Evolutionary conservation across 2,113 vertebrate genomes (phyloP), one percentile per base, ranked within the genome.

Genomic region (Ariopsis seemanni): DNA sequence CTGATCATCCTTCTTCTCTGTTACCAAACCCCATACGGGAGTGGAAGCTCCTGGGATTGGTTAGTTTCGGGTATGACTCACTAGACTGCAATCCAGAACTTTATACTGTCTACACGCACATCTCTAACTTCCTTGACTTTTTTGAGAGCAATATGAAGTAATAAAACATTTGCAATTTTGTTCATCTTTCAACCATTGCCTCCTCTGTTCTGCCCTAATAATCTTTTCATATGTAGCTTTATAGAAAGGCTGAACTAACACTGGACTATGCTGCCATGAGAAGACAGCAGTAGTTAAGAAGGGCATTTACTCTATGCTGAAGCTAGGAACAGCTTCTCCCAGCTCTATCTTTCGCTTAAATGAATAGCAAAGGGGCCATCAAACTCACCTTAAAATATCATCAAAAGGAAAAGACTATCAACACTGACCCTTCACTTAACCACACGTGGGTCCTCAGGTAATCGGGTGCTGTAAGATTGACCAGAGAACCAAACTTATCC

Each of bases 41-140:
- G 78, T 99, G 98, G 98, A 96, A 96, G 85, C 96, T 99, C 74
- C 91, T 98, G 91, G 98, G 98, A 77, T 93, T 99, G 91, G 98
- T 99, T 87, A 99, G 97, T 94, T 99, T 98, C 93, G 98, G 98
- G 85, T 97, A 99, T 18, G 97, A 98, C 85, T 97, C 98, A 85
- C 97, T 96, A 86, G 95, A 95, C 22, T 99, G 98, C 89, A 94
- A 95, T 85, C 95, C 96, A 25, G 93, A 96, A 87, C 97, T 99
- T 74, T 97, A 95, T 92, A 99, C 96, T 0, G 98, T 97, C 71
- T 99, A 98, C 91, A 99, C 97, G 52, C 96, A 95, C 88, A 95
- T 96, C 55, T 91, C 96, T 88, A 96, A 95, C 81, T 99, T 99
- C 91, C 97, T 96, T 95, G 96, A 97, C 96, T 99, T 98, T 97